Evolutionary conservation across 2,888 invertebrate genomes (phyloP).

Genomic region (Polylopha cassiicola): DNA sequence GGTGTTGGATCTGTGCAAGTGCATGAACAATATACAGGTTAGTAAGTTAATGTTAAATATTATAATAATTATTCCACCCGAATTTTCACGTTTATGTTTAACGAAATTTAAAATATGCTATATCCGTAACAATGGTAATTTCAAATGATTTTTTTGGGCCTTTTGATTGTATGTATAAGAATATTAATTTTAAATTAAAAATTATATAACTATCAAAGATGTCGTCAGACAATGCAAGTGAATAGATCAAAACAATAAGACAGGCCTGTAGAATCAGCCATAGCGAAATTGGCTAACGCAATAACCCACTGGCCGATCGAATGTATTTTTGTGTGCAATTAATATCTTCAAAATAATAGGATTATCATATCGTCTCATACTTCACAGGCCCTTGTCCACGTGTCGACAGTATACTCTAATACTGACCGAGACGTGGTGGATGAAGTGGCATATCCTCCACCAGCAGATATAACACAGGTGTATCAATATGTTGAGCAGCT

Average conservation of each 20-base stretch:
- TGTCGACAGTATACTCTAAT: slow-evolving; percentile 48
- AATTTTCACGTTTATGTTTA: slow-evolving; percentile 15
- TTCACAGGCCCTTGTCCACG: slow-evolving; percentile 43
- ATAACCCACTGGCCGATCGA: no score
- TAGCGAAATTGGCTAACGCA: no score
- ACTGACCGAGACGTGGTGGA: slow-evolving; percentile 33
- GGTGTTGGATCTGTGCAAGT: slow-evolving; percentile 10
- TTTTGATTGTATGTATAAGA: no score
- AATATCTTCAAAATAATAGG: not conserved
- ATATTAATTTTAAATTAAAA: no score
- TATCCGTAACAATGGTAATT: no score
- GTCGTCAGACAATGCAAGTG: no score
- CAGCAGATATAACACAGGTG: slow-evolving; percentile 47
- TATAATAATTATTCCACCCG: slow-evolving; percentile 5
- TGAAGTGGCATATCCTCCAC: slow-evolving; percentile 44
- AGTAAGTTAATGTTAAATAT: not conserved
- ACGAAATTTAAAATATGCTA: no score
- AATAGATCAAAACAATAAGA: no score
- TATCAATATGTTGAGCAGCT: slow-evolving; percentile 29
- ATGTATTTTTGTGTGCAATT: no score
- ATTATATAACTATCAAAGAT: no score
- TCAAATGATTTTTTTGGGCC: not conserved
- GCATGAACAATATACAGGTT: slow-evolving; percentile 14
- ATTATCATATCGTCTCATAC: not conserved
- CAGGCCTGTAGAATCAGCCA: no score